phyloP scores from a whole-genome alignment of 2,888 invertebrate genomes.

The Tetragonisca angustula region DNA sequence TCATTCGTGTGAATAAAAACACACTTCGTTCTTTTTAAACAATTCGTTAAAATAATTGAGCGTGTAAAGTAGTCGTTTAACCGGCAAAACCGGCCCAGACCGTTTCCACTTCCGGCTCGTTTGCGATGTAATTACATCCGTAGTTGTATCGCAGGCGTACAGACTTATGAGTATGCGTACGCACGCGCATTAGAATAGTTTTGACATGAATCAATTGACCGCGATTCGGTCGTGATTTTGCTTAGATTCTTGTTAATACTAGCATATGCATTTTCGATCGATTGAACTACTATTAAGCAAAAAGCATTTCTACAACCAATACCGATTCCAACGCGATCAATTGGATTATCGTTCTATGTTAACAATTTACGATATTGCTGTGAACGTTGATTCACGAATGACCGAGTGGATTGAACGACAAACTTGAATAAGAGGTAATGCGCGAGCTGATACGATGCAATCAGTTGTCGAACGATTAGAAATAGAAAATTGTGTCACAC shows the following conservation, averaged over 20 bases:
- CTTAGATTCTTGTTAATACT: neutral
- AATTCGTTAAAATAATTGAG: conserved; percentile 51
- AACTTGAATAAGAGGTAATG: neutral
- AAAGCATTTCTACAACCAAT: too few relatives aligned
- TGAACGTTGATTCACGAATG: neutral
- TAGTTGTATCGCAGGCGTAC: conserved; percentile 67
- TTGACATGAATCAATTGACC: conserved; percentile 50
- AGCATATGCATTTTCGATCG: too few relatives aligned
- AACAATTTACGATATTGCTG: neutral
- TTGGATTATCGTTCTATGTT: neutral
- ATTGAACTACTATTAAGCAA: too few relatives aligned
- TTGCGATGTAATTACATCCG: conserved; percentile 77
- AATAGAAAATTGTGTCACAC: conserved; percentile 23
- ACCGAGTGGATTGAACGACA: neutral
- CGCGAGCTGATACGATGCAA: neutral
- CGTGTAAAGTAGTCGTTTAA: conserved; percentile 68
- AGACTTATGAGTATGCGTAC: conserved; percentile 29
- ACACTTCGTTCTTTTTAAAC: neutral
- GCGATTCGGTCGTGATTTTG: conserved; percentile 33
- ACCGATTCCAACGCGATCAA: too few relatives aligned
- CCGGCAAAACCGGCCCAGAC: conserved; percentile 67
- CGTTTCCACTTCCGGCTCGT: conserved; percentile 75
- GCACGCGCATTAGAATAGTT: conserved; percentile 39
- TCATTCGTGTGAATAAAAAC: neutral
- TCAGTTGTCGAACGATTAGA: neutral